Percentiles rank a stretch among this genome's conserved stretches.
Conservation (phyloP, 2,797 vertebrate species). For the Loriculus beryllinus region DNA sequence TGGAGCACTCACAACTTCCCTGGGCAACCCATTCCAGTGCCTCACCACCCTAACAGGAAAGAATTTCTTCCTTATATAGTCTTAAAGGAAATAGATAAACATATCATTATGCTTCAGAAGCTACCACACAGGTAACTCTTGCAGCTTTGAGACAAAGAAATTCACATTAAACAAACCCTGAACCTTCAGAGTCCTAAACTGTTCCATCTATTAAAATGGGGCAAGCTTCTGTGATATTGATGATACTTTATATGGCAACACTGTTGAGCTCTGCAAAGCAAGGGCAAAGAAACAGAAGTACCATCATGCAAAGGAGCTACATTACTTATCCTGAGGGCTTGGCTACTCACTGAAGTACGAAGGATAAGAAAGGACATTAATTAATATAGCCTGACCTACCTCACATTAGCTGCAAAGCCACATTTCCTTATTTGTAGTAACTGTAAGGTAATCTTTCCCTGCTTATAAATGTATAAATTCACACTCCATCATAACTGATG, state of each 20-base stretch:
- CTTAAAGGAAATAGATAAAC: neutral
- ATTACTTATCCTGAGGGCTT: neutral
- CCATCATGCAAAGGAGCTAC: neutral
- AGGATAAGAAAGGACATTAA: neutral
- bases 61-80: neutral
- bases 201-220: neutral
- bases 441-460: neutral
- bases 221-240: neutral
- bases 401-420: neutral
- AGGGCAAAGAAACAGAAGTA: neutral
- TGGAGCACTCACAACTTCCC: too few species aligned
- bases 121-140: neutral
- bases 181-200: neutral
- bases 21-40: too few species aligned
- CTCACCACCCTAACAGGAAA: too few species aligned
- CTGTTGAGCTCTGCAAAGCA: neutral
- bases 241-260: neutral
- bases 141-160: neutral
- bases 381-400: neutral
- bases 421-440: neutral
- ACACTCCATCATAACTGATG: neutral
- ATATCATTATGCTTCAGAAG: neutral
- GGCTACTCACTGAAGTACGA: neutral
- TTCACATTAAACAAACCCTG: neutral
- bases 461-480: neutral